Conservation (phyloP, 2,888 invertebrate species). For the Timema cristinae region DNA sequence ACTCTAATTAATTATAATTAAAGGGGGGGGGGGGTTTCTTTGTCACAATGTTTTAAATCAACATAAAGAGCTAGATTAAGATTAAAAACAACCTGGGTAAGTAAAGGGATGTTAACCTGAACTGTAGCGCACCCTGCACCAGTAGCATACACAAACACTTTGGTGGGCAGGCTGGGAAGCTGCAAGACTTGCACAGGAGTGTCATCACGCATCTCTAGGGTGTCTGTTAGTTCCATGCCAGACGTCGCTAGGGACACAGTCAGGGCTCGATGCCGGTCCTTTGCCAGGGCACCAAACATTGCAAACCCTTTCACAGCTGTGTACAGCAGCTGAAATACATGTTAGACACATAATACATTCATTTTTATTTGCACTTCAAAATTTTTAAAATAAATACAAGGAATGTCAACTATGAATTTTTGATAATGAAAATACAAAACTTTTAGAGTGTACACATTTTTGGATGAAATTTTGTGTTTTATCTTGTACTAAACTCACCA, state of each 20-base stretch:
- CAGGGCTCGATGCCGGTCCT: conserved; percentile 57
- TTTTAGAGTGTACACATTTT: no score
- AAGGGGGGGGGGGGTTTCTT: no score
- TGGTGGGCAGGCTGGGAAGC: conserved; percentile 61
- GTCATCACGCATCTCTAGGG: conserved; percentile 54
- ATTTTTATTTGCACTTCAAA: conserved; percentile 1
- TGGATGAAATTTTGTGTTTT: no score
- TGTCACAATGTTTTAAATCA: no score
- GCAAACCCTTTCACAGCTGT: conserved; percentile 59
- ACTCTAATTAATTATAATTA: no score
- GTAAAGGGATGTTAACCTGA: no score
- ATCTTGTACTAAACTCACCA: no score
- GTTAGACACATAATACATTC: not conserved
- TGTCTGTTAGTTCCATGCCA: conserved; percentile 67
- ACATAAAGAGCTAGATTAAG: no score
- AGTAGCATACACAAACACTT: conserved; percentile 66
- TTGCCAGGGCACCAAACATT: conserved; percentile 55
- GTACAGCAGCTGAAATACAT: conserved; percentile 47
- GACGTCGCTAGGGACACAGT: conserved; percentile 65
- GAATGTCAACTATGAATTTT: no score
- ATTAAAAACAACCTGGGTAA: no score
- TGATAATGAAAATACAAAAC: no score
- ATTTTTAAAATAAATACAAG: not conserved
- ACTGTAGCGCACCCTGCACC: conserved; percentile 66
- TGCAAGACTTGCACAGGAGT: conserved; percentile 52